Evolutionary conservation across 1,140 invertebrate genomes (phyloP), one percentile per base, ranked within the genome.

Genomic region (Marisa cornuarietis): DNA sequence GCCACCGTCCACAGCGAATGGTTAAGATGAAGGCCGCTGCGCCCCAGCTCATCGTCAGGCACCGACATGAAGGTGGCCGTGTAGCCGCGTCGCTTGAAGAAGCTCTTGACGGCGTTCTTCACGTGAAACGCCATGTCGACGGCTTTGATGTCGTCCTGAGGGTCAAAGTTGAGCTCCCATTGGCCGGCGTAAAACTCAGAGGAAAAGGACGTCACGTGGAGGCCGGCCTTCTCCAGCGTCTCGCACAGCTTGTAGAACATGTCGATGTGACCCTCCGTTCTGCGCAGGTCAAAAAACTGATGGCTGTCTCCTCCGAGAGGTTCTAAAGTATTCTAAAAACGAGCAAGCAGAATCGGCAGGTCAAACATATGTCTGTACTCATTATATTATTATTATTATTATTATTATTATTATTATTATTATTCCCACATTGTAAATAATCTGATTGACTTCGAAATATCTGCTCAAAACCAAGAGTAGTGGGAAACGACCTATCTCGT

Each of bases 41-140:
- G 52, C 18, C 76, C 58, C 63, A 69, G 24, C 0, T 74, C 20
- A 20, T 31, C 54, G 13, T 62, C 66, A 10, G 81, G 80, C 26
- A 66, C 66, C 42, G 85, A 52, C 84, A 85, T 85, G 78, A 84
- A 85, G 31, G 81, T 83, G 16, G 82, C 79, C 49, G n/a, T 61
- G 54, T 71, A 80, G 4, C 79, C 79, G 54, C 63, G 62, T 0
- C 61, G 20, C 26, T 63, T 74, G 54, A 79, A 61, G 63, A 68
- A 79, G 18, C n/a, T 58, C 62, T 79, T 74, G 42, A 63, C n/a
- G 6, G 72, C 62, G 51, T 74, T 79, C 62, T 75, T 79, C 49
- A 75, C 62, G 22, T 62, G 42, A 26, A 72, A n/a, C 3, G 79
- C 66, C 6, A 22, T 71, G 58, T 79, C 79, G 18, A 71, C 31